Evolutionary conservation across 1,140 invertebrate genomes (phyloP), one percentile per base, ranked within the genome.

Genomic region (Schlechtendalia chinensis): DNA sequence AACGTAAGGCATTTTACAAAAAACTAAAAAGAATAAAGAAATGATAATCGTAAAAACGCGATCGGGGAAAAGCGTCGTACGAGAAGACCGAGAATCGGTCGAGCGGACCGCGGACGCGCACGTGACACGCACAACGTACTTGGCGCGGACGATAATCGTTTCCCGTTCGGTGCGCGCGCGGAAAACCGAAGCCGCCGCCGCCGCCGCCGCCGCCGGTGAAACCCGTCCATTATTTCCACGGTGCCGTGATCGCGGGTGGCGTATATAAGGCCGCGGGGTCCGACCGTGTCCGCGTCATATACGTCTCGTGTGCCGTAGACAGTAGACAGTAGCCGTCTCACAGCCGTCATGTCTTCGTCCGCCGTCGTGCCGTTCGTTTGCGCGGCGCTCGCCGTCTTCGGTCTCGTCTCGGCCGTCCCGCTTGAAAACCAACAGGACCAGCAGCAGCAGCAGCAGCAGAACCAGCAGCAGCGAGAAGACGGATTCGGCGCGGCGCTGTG

Each of bases 151-250:
- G n/a, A n/a, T n/a, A n/a, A 17, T 19, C 19, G 16, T 45, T 45
- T n/a, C n/a, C 58, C 22, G 58, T 5, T 22, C n/a, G 22, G 24
- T 27, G 58, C 14, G 58, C 14, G 58, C n/a, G 12, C 32, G 32
- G 12, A 67, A 67, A 67, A 47, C 19, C 32, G 5, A 10, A n/a
- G 58, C 22, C 17, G 58, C 22, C 5, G 24, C 58, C 24, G 59
- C 1, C 22, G 17, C 61, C 65, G 39, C 32, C 32, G 39, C n/a
- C 32, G 14, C 61, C 5, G 39, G 63, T 12, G 63, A 39, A 65
- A 65, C 63, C 22, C 32, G 29, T 39, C 16, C 17, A 50, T 69
- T 69, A 27, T 69, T 27, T 50, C 47, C 65, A 69, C 67, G 47
- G 67, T 53, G n/a, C 22, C 16, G 16, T 6, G 67, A 22, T 27